Base-by-base conservation (phyloP, 2,797 vertebrate species). In the Hirundo rustica region DNA sequence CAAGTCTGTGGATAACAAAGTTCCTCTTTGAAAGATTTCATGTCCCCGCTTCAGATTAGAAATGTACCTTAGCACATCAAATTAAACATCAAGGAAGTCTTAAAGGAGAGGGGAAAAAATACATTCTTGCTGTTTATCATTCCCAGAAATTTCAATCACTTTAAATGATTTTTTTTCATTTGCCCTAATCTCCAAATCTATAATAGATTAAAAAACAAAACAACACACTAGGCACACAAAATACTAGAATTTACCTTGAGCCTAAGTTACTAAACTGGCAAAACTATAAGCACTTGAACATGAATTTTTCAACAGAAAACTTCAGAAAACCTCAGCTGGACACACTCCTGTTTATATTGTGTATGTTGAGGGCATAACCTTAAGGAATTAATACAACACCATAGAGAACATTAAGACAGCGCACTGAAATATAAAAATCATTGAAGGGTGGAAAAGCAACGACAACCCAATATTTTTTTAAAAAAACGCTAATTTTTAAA, bases 401-500 rank as follows among this genome's bases (percentile, higher is more conserved):
- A 21, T 1, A n/a, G 13, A 45, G 57, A 67, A 67, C 14, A 70
- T 62, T n/a, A 77, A 48, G 12, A 44, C 10, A 61, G 5, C 5
- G 16, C 26, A 58, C 11, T 36, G 42, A 93, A 94, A 88, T 8
- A 53, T 5, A 53, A 74, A 81, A 79, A 55, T 16, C 9, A 50
- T 3, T 13, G 32, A 45, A 30, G 16, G 77, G 2, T 2, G 7
- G 55, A 71, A 58, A 44, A 65, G 7, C 62, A 68, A 34, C 22
- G 62, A 15, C 30, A 12, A 20, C 4, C 2, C 5, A 26, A 5
- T 34, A 42, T 26, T 80, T 27, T 58, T 7, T 38, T n/a, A 10
- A 0, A 15, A 57, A 38, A 26, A 3, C 3, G 2, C 7, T 7
- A 25, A 6, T 25, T 16, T 16, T 79, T 16, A n/a, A 38, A 53